Evolutionary conservation across 2,113 vertebrate species (phyloP).

Genomic region (human): DNA sequence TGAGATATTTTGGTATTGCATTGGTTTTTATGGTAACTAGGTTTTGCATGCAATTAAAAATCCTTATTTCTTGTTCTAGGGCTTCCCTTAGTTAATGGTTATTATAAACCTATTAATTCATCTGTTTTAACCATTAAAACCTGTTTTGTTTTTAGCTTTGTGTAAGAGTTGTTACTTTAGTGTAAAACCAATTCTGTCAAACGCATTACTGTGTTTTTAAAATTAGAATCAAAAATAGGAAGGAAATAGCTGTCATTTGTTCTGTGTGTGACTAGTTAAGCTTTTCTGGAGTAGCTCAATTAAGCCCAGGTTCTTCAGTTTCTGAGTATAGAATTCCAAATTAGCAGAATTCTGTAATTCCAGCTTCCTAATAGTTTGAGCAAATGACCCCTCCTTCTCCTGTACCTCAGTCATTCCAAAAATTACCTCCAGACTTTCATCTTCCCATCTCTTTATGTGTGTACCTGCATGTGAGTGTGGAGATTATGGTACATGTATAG

Average conservation of each 20-base stretch:
- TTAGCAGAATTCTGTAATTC: not conserved
- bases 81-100: conserved; percentile 62
- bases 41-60: conserved; percentile 70
- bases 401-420: not conserved
- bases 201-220: conserved; percentile 25
- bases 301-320: not conserved
- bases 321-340: conserved; percentile 15
- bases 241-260: not conserved
- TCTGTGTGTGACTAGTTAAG: not conserved
- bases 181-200: conserved; percentile 28
- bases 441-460: not conserved
- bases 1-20: conserved; percentile 67
- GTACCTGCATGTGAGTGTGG: not conserved
- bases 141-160: conserved; percentile 58
- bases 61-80: conserved; percentile 56
- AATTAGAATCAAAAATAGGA: conserved; percentile 37
- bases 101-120: conserved; percentile 56
- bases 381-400: not conserved
- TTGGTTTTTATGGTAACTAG: conserved; percentile 65
- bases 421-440: not conserved
- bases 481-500: not conserved
- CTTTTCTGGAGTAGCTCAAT: not conserved
- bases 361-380: not conserved
- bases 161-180: conserved; percentile 46
- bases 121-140: conserved; percentile 73